Evolutionary conservation across 2,113 vertebrate genomes (phyloP).

Genomic region (Coracopsis vasa): DNA sequence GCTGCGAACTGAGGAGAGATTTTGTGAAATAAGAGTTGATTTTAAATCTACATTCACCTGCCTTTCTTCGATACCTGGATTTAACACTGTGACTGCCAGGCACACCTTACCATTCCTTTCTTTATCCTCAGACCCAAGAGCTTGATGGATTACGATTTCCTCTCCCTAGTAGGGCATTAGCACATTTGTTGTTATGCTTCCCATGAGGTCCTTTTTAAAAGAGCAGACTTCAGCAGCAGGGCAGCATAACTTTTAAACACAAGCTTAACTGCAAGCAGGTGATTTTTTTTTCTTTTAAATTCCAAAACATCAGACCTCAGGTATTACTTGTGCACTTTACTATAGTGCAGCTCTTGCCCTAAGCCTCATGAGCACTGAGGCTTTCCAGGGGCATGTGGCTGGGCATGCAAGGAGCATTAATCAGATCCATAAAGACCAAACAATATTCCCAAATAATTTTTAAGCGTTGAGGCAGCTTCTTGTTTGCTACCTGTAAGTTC

Average conservation of each 20-base stretch:
- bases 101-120: fast-evolving
- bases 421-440: background rate
- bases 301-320: too few species aligned
- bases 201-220: background rate
- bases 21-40: background rate
- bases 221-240: background rate
- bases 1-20: background rate
- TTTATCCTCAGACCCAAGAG: background rate
- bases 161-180: background rate
- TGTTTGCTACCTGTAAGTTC: background rate
- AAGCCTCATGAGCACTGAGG: background rate
- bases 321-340: fast-evolving
- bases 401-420: background rate
- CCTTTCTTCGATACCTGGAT: background rate
- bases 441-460: background rate
- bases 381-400: fast-evolving
- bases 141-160: fast-evolving
- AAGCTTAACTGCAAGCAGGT: background rate
- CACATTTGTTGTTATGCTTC: background rate
- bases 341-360: background rate
- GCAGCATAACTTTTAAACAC: background rate
- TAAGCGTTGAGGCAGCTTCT: background rate
- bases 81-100: background rate
- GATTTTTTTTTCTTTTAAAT: background rate
- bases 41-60: background rate